Base-by-base conservation (phyloP, 2,888 invertebrate species). In the Pammene aurita region DNA sequence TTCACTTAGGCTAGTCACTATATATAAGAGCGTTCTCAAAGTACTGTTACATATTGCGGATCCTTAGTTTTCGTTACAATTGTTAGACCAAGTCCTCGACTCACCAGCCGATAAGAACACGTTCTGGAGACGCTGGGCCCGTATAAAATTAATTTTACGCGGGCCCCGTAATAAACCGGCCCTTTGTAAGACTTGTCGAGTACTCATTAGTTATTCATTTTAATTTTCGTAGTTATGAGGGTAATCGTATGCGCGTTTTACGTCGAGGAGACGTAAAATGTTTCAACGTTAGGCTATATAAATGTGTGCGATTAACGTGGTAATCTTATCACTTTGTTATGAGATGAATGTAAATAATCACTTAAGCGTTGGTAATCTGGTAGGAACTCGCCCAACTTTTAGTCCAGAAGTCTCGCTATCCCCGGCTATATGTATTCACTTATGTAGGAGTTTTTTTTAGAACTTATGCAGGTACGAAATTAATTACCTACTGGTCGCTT, bases 131-230 rank as follows among this genome's bases (percentile, higher is more conserved):
- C 66, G 62, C 48, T 52, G 56, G 34, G 10, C 69, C 52, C 44
- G 41, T 66, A 68, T 72, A 68, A 70, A 72, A 65, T 52, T 67
- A 60, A 67, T 72, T 72, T 66, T 66, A 70, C 65, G 60, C 67
- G 26, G 52, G 57, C 55, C 52, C 62, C n/a, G 63, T 46, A 71
- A 73, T 74, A 72, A 74, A 70, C 67, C 58, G 67, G 64, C 72
- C 68, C 65, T 67, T 65, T 65, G 71, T 67, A 67, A 72, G 73
- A 72, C 74, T 73, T 73, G 73, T 73, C 71, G 73, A 71, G 70
- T 71, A 68, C 67, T 73, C 73, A 74, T 74, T 74, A 74, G 71
- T 73, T 72, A 74, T 74, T 74, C 74, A 74, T 73, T 73, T 72
- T 71, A 64, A 72, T 73, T 74, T 72, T 70, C 70, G 62, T 69